Base-by-base conservation (phyloP, 2,888 invertebrate genomes). In the Cryptosula pallasiana region DNA sequence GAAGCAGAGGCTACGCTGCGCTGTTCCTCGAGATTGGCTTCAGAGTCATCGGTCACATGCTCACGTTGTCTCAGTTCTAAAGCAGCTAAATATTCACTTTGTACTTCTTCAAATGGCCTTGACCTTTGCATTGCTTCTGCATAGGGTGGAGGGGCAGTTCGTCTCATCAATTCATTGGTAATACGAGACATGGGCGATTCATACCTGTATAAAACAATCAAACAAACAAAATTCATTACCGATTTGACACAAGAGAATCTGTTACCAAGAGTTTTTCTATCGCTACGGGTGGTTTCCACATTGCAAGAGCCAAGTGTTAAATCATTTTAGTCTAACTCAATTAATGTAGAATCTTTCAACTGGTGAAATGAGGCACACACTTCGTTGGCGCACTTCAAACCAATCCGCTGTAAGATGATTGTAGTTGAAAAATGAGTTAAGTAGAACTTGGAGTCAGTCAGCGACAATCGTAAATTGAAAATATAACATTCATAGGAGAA, bases 131-230 rank as follows among this genome's bases (percentile, higher is more conserved):
- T 75, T 82, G 87, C 85, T 55, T 86, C 86, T 36, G 84, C 82
- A 76, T 87, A 87, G 0, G 86, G 82, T 1, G 87, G 87, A 0
- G 87, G 87, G 0, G 83, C 82, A 5, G 86, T 84, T 55, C 86
- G 84, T n/a, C 86, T 79, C 72, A 85, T 80, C 35, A 84, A 79
- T 75, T 84, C 83, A 1, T 81, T 79, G 72, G 84, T 82, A 36
- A 83, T 72, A 1, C 81, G 78, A 32, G 81, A 81, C 71, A 86
- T 78, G 1, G 84, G 83, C 0, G 82, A 79, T 54, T 80, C 78
- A 55, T 79, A 77, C 45, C 78, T 70, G 45, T 3, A 69, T n/a
- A n/a, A n/a, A n/a, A n/a, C n/a, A n/a, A n/a, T n/a, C n/a, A n/a
- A n/a, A n/a, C n/a, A n/a, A n/a, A n/a, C n/a, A n/a, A n/a, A n/a